Evolutionary conservation across 2,797 vertebrate species (phyloP).

Genomic region (Gouania willdenowi): DNA sequence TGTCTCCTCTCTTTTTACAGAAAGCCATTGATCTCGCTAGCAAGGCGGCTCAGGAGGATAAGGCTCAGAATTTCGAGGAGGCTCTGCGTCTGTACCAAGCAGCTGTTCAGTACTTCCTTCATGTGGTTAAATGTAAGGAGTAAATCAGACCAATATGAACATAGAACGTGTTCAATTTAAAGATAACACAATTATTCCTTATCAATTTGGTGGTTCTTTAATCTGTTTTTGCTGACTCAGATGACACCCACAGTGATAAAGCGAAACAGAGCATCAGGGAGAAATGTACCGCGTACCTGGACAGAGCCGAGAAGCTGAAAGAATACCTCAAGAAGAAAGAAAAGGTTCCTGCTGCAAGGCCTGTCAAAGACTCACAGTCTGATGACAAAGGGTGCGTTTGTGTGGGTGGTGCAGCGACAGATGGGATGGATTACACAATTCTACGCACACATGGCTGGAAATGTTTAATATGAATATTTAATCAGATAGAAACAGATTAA

Average conservation of each 20-base stretch:
- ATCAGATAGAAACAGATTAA: background rate
- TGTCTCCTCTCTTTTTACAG: constrained; percentile 61
- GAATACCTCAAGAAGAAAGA: constrained; percentile 93
- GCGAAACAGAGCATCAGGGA: constrained; percentile 89
- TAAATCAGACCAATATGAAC: too few relatives aligned
- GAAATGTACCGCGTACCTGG: constrained; percentile 92
- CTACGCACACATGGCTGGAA: constrained; percentile 3
- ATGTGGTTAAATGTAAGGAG: constrained; percentile 93
- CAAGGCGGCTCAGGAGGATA: constrained; percentile 96
- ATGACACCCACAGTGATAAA: constrained; percentile 95
- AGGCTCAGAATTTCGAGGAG: constrained; percentile 94
- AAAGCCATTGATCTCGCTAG: constrained; percentile 96
- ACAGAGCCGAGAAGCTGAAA: constrained; percentile 94
- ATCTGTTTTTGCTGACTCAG: constrained; percentile 59
- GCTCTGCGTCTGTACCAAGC: constrained; percentile 90
- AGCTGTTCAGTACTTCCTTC: constrained; percentile 94
- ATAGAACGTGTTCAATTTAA: too few relatives aligned
- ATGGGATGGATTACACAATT: background rate
- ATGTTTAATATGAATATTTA: too few relatives aligned
- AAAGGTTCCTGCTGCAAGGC: constrained; percentile 84
- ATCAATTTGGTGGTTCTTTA: background rate
- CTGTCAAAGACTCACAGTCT: constrained; percentile 88
- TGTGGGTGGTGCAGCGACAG: constrained; percentile 15
- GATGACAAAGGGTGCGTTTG: constrained; percentile 92
- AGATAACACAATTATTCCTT: too few relatives aligned